phyloP scores from a whole-genome alignment of 2,113 vertebrate species.

The Hydropotes inermis region DNA sequence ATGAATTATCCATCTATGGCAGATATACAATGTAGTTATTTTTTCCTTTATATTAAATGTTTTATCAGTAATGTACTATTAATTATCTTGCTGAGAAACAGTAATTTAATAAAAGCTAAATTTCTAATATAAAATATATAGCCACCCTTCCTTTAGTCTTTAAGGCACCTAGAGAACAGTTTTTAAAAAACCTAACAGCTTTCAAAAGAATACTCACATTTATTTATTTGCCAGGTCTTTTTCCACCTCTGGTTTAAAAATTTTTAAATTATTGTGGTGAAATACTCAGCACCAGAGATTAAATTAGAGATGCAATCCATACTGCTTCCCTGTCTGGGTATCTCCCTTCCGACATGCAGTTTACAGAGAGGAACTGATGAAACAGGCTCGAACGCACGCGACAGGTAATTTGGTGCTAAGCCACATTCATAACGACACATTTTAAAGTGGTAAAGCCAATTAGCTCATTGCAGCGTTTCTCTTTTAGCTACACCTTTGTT shows the following conservation, averaged over 20 bases:
- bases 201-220: slow-evolving; percentile 54
- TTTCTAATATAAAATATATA: slow-evolving; percentile 43
- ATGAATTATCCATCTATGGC: background rate
- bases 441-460: slow-evolving; percentile 70
- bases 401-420: slow-evolving; percentile 65
- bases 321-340: background rate
- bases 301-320: background rate
- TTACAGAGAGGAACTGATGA: slow-evolving; percentile 47
- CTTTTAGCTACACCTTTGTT: slow-evolving; percentile 19
- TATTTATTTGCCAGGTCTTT: slow-evolving; percentile 41
- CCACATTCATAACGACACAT: slow-evolving; percentile 35
- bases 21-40: background rate
- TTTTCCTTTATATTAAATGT: slow-evolving; percentile 19
- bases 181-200: background rate
- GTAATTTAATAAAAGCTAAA: background rate
- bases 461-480: slow-evolving; percentile 20
- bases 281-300: background rate
- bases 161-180: background rate
- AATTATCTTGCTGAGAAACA: background rate
- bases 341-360: background rate
- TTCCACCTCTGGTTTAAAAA: slow-evolving; percentile 11
- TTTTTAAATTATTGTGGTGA: background rate
- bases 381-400: slow-evolving; percentile 9
- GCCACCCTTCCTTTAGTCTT: background rate
- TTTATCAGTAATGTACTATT: background rate